Evolutionary conservation across 2,113 vertebrate species (phyloP).

Genomic region (Zapus hudsonius): DNA sequence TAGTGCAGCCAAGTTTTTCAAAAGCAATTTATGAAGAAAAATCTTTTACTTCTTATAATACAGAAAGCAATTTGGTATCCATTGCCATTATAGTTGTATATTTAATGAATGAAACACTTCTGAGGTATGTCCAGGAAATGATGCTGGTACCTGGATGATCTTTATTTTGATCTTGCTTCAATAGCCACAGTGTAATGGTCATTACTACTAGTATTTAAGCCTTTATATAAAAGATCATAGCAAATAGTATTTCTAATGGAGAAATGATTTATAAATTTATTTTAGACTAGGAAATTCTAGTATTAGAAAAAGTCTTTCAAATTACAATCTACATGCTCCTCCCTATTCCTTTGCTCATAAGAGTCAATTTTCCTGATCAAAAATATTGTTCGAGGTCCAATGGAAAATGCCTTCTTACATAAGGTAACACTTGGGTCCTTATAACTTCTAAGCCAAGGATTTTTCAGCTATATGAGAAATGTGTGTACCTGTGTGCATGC

Average conservation of each 20-base stretch:
- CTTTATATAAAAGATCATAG: neutral
- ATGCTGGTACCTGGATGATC: neutral
- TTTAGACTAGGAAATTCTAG: neutral
- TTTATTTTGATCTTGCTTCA: constrained; percentile 2
- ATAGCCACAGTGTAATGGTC: too few relatives aligned
- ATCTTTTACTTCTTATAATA: neutral
- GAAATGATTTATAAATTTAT: neutral
- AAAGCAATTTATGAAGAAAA: neutral
- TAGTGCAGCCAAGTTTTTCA: neutral
- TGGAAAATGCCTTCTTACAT: neutral
- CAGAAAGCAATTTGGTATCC: neutral
- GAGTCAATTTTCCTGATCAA: neutral
- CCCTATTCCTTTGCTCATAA: neutral
- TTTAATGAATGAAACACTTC: neutral
- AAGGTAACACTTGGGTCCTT: constrained; percentile 18
- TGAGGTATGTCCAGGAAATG: neutral
- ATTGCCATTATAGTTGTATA: neutral
- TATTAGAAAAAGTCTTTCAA: neutral
- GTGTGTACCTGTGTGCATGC: neutral
- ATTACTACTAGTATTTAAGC: neutral
- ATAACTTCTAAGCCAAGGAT: neutral
- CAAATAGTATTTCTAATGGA: neutral
- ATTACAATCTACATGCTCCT: neutral
- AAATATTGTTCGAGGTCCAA: neutral
- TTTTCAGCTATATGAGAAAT: neutral